Conservation (phyloP, 1,140 invertebrate species). For the Holotrichia oblita region DNA sequence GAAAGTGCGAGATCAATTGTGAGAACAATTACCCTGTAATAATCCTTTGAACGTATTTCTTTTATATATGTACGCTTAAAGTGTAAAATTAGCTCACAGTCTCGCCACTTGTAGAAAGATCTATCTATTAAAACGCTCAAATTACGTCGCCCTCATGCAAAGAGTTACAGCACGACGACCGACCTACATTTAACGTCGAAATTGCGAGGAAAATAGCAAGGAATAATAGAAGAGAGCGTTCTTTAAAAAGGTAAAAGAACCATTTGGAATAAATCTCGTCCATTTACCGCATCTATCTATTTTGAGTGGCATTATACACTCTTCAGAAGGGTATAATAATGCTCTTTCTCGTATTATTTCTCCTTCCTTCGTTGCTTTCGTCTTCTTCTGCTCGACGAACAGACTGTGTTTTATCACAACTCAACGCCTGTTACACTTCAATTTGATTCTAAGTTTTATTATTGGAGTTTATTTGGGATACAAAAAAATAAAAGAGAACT, state of each 20-base stretch:
- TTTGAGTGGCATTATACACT: slow-evolving; percentile 30
- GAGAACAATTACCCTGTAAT: too few species aligned
- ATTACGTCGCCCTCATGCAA: slow-evolving; percentile 16
- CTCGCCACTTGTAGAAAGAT: background rate
- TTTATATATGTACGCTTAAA: background rate
- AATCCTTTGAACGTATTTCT: too few species aligned
- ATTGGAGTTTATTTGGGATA: too few species aligned
- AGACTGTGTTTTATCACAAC: background rate
- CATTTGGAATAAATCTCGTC: slow-evolving; percentile 19
- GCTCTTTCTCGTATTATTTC: background rate
- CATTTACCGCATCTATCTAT: slow-evolving; percentile 34
- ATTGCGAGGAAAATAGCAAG: slow-evolving; percentile 20
- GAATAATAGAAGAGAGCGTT: slow-evolving; percentile 8
- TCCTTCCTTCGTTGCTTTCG: background rate
- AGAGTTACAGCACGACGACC: background rate
- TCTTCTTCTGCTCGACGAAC: background rate
- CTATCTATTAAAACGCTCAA: slow-evolving; percentile 21
- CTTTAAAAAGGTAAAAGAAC: slow-evolving; percentile 16
- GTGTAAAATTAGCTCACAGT: background rate
- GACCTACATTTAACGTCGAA: slow-evolving; percentile 22
- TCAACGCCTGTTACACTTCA: background rate
- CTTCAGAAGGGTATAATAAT: background rate
- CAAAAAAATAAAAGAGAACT: too few species aligned
- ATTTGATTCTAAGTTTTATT: background rate
- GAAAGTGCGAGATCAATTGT: too few species aligned